Evolutionary conservation across 2,113 vertebrate species (phyloP).

Genomic region (Noturus placidus): DNA sequence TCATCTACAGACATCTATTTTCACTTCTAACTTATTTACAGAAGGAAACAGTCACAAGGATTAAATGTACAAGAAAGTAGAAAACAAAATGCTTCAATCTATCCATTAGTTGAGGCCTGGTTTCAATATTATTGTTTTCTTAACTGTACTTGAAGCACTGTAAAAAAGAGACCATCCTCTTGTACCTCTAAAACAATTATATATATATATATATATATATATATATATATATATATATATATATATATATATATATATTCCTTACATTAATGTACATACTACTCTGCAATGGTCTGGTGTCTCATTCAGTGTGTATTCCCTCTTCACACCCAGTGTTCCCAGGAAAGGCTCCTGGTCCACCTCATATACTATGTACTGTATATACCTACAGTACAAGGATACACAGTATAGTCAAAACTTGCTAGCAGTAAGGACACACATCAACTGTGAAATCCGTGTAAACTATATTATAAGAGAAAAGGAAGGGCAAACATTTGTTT

Average conservation of each 20-base stretch:
- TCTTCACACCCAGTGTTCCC: neutral
- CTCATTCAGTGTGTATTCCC: neutral
- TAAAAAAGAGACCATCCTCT: neutral
- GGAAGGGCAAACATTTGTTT: conserved; percentile 14
- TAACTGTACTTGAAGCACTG: neutral
- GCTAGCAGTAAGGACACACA: neutral
- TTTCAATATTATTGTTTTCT: neutral
- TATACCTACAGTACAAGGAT: too few species aligned
- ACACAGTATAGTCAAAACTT: neutral
- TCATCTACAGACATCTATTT: conserved; percentile 48
- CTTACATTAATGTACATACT: neutral
- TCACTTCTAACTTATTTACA: conserved; percentile 69
- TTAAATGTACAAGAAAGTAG: conserved; percentile 67
- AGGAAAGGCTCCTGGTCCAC: neutral
- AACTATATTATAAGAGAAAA: conserved; percentile 37
- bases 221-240: too few species aligned
- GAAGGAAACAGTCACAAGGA: conserved; percentile 67
- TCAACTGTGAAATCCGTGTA: neutral
- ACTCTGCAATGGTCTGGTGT: neutral
- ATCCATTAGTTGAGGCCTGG: conserved; percentile 31
- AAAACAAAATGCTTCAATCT: conserved; percentile 59
- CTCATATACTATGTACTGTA: neutral
- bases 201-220: neutral
- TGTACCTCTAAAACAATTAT: neutral
- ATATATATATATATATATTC: too few species aligned